phyloP scores from a whole-genome alignment of 1,140 invertebrate genomes.

The Anastatus disparis region DNA sequence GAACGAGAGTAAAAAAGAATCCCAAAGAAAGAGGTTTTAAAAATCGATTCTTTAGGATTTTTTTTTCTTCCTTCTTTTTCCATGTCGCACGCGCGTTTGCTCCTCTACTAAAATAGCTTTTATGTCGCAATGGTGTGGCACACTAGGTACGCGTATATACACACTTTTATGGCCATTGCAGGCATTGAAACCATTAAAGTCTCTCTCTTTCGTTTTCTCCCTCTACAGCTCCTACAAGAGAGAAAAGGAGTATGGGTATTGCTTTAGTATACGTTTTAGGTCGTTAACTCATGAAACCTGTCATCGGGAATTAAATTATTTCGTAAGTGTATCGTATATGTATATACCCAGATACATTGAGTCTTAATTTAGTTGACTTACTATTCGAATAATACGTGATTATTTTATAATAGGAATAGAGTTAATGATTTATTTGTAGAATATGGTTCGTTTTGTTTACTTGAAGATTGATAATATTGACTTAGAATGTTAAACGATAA shows the following conservation, averaged over 20 bases:
- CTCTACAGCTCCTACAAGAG: too few relatives aligned
- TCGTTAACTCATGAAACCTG: slow-evolving; percentile 23
- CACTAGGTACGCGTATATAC: not conserved
- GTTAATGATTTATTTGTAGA: too few relatives aligned
- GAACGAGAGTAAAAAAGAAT: too few relatives aligned
- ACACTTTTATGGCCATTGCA: slow-evolving; percentile 25
- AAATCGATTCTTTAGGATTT: slow-evolving; percentile 1
- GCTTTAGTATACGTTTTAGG: too few relatives aligned
- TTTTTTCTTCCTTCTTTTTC: not conserved
- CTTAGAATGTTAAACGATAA: too few relatives aligned
- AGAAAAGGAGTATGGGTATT: slow-evolving; percentile 7
- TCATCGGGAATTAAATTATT: slow-evolving; percentile 34
- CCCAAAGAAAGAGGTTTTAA: too few relatives aligned
- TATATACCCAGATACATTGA: too few relatives aligned
- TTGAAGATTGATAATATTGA: too few relatives aligned
- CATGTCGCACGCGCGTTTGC: not conserved
- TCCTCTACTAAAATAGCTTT: slow-evolving; percentile 30
- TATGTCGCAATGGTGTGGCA: slow-evolving; percentile 15
- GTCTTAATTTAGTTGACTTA: too few relatives aligned
- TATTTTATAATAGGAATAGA: too few relatives aligned
- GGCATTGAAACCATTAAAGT: slow-evolving; percentile 31
- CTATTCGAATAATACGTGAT: too few relatives aligned
- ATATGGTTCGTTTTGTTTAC: too few relatives aligned
- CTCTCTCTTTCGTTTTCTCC: not conserved
- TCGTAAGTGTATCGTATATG: slow-evolving; percentile 11